Percentiles rank a stretch among this genome's conserved stretches.
Conservation (phyloP, 2,797 vertebrate species). For the Macropus fuliginosus region DNA sequence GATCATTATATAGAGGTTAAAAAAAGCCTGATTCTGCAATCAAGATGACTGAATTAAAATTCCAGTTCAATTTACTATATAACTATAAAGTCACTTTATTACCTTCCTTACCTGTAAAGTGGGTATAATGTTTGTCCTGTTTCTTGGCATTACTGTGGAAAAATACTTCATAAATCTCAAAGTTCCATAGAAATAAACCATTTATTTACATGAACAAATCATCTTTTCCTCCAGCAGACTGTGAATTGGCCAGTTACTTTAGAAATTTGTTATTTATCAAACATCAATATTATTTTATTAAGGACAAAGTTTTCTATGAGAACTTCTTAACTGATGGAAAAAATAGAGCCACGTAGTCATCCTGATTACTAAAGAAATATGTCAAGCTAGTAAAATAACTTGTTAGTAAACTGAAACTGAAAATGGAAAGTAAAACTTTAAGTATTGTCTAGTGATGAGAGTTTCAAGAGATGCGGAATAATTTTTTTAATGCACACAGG, state of each 20-base stretch:
- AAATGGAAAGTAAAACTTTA: background rate
- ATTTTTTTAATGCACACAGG: background rate
- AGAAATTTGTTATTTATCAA: background rate
- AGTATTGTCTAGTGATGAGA: background rate
- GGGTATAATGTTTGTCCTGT: background rate
- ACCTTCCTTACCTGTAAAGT: background rate
- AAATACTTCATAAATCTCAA: background rate
- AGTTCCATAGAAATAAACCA: background rate
- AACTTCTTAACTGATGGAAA: background rate
- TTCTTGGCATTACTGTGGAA: background rate
- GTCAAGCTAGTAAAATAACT: background rate
- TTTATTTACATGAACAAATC: background rate
- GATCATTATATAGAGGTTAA: background rate
- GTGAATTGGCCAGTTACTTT: background rate
- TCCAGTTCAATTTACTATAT: background rate
- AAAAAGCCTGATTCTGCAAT: background rate
- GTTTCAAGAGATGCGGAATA: background rate
- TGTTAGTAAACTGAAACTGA: background rate
- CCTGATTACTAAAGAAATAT: background rate
- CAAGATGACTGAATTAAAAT: background rate
- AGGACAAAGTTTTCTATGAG: background rate
- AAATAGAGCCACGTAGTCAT: background rate
- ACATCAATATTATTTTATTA: background rate
- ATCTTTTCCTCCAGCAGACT: background rate
- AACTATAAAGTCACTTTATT: background rate